Evolutionary conservation across 2,888 invertebrate genomes (phyloP).

Genomic region (Heliconius charithonia): DNA sequence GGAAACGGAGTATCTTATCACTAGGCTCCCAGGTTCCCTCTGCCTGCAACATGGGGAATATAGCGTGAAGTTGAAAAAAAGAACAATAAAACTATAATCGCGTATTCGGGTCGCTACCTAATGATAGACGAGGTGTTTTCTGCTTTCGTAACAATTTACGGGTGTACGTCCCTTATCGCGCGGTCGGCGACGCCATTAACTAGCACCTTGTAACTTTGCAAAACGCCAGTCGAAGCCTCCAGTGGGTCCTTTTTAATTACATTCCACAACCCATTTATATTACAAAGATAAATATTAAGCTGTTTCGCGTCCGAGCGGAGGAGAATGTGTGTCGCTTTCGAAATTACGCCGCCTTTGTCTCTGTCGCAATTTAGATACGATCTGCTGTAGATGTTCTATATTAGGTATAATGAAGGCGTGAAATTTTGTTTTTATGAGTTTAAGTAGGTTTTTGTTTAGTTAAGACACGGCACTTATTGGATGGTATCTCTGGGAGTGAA

Average conservation of each 20-base stretch:
- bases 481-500: conserved; percentile 23
- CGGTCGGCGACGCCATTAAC: conserved; percentile 43
- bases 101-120: conserved; percentile 4
- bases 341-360: conserved; percentile 44
- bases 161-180: conserved; percentile 44
- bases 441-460: conserved; percentile 33
- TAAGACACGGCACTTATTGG: conserved; percentile 25
- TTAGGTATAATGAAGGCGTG: conserved; percentile 41
- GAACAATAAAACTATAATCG: conserved; percentile 3
- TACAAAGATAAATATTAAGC: conserved; percentile 47
- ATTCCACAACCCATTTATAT: conserved; percentile 45
- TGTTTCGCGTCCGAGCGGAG: conserved; percentile 43
- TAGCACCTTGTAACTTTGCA: conserved; percentile 40
- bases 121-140: conserved; percentile 27
- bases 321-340: conserved; percentile 45
- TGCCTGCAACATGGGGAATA: neutral
- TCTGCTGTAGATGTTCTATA: conserved; percentile 34
- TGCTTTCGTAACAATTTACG: conserved; percentile 12
- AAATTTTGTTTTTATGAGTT: conserved; percentile 38
- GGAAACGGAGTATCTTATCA: neutral
- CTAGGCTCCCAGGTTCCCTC: neutral
- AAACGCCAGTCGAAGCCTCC: conserved; percentile 38
- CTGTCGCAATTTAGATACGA: conserved; percentile 43
- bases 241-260: conserved; percentile 47
- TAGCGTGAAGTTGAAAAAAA: neutral